A percentile compares a stretch with the other conserved stretches of the same genome.
These are phyloP conservation scores for Autographa gamma DNA, from an alignment of 2,888 invertebrate species.

Conservation along the genomic window DNA sequence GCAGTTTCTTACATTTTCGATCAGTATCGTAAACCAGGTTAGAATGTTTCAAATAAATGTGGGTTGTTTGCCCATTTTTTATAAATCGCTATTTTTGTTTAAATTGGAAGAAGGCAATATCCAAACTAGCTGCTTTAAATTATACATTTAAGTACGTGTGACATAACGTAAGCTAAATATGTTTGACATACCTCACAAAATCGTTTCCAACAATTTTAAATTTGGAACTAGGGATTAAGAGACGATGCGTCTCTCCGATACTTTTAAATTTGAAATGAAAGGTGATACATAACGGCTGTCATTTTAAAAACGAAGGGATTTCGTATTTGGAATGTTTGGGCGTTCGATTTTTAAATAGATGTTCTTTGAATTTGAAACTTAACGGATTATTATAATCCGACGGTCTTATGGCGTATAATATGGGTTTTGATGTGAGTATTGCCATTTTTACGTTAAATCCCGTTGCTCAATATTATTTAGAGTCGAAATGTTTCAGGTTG, in stretches of 20 bases:
- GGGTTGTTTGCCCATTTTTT: slow-evolving; percentile 13
- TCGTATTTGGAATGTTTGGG: slow-evolving; percentile 54
- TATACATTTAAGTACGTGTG: slow-evolving; percentile 24
- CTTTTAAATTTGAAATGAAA: slow-evolving; percentile 83
- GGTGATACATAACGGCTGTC: slow-evolving; percentile 76
- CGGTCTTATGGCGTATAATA: neutral
- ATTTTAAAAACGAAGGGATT: slow-evolving; percentile 67
- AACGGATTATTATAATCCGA: neutral
- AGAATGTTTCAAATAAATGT: slow-evolving; percentile 21
- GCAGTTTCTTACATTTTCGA: slow-evolving; percentile 40
- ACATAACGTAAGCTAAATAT: slow-evolving; percentile 48
- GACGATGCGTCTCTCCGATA: slow-evolving; percentile 81
- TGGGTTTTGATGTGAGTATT: slow-evolving; percentile 8
- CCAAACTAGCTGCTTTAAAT: slow-evolving; percentile 10
- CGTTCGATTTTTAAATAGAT: slow-evolving; percentile 28
- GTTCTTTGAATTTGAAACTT: slow-evolving; percentile 2
- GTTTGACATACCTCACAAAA: slow-evolving; percentile 74
- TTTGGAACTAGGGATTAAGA: slow-evolving; percentile 83
- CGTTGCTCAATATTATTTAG: slow-evolving; percentile 43
- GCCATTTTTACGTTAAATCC: slow-evolving; percentile 15
- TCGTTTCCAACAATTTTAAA: slow-evolving; percentile 85
- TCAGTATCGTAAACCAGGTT: slow-evolving; percentile 23
- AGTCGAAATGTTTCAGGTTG: slow-evolving; percentile 51
- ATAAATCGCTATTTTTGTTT: slow-evolving; percentile 14
- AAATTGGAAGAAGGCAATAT: slow-evolving; percentile 1